These are phyloP conservation scores for Platycheirus rosarum DNA, from an alignment of 2,888 invertebrate species.

Conservation along the genomic window DNA sequence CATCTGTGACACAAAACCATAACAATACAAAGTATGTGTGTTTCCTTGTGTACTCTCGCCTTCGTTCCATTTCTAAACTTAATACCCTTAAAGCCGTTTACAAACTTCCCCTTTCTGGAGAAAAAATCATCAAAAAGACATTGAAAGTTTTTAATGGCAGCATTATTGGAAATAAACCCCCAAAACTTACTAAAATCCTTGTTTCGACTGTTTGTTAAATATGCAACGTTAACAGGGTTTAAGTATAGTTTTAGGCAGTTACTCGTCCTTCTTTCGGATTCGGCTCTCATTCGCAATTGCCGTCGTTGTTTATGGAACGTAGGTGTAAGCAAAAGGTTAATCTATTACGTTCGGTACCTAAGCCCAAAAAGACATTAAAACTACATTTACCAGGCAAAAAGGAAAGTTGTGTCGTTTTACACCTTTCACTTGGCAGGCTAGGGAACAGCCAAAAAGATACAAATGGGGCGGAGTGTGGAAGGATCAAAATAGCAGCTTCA, in stretches of 20 bases:
- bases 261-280: not conserved
- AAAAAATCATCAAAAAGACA: constrained; percentile 40
- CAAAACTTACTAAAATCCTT: constrained; percentile 10
- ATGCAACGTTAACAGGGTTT: constrained; percentile 44
- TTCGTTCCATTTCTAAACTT: not conserved
- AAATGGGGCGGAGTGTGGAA: not conserved
- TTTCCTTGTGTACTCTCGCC: constrained; percentile 3
- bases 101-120: not conserved
- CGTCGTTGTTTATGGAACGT: constrained; percentile 12
- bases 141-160: constrained; percentile 70
- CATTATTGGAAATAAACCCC: constrained; percentile 49
- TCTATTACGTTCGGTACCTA: constrained; percentile 30
- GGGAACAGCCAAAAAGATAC: not conserved
- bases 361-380: constrained; percentile 69
- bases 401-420: constrained; percentile 66
- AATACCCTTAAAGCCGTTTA: not conserved
- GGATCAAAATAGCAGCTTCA: constrained; percentile 24
- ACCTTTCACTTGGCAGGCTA: constrained; percentile 41
- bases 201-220: constrained; percentile 45
- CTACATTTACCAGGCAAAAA: constrained; percentile 71
- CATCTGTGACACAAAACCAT: constrained; percentile 67
- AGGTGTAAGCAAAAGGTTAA: constrained; percentile 12
- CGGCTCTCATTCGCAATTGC: not conserved
- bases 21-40: constrained; percentile 63
- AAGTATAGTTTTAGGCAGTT: constrained; percentile 32